Percentiles rank a stretch among this genome's conserved stretches.
These are phyloP conservation scores for Chrysoperla carnea DNA, from an alignment of 1,140 invertebrate genomes.

Conservation along the genomic window DNA sequence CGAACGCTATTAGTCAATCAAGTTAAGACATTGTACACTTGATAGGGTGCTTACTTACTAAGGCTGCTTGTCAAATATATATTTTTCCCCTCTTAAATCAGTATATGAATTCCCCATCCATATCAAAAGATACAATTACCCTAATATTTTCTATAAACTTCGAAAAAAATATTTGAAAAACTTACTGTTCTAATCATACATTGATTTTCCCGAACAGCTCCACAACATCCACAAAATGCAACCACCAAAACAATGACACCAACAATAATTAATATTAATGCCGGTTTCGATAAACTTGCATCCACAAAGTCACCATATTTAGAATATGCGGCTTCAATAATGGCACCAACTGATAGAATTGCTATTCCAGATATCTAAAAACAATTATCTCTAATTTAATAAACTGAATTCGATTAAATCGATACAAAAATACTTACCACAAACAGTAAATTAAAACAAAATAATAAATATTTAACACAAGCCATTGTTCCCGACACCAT, in stretches of 20 bases:
- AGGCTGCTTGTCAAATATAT: too few species aligned
- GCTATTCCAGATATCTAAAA: conserved; percentile 53
- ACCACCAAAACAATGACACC: conserved; percentile 68
- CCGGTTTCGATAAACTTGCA: conserved; percentile 46
- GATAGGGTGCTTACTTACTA: too few species aligned
- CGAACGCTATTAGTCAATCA: neutral
- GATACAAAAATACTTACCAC: conserved; percentile 40
- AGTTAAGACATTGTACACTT: too few species aligned
- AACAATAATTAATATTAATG: conserved; percentile 65
- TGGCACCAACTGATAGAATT: conserved; percentile 51
- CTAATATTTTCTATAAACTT: too few species aligned
- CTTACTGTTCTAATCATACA: conserved; percentile 73
- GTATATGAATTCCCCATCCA: too few species aligned
- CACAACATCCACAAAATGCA: conserved; percentile 79
- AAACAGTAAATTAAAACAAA: conserved; percentile 66
- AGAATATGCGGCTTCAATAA: conserved; percentile 42
- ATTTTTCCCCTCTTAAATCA: too few species aligned
- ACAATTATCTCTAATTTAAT: conserved; percentile 1
- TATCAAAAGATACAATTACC: too few species aligned
- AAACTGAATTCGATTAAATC: neutral
- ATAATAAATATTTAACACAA: conserved; percentile 62
- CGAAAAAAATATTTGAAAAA: conserved; percentile 2
- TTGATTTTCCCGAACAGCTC: conserved; percentile 68
- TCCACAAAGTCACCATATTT: conserved; percentile 52
- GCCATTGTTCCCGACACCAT: conserved; percentile 58